Percentiles rank a stretch among this genome's conserved stretches.
phyloP scores from a whole-genome alignment of 2,888 invertebrate species.

The Panopea generosa region DNA sequence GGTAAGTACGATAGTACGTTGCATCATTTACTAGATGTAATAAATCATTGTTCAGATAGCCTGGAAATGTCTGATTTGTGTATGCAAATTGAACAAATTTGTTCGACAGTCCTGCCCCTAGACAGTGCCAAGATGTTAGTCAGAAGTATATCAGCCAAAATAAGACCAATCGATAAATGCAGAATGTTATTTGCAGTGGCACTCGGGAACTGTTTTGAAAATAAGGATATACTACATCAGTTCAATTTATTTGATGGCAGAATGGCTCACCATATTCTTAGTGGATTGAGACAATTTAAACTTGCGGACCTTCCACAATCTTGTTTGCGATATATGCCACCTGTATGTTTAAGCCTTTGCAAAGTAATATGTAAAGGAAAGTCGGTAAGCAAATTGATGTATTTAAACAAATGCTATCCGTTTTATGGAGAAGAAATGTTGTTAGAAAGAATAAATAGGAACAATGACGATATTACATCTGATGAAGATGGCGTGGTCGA shows the following conservation, averaged over 20 bases:
- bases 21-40: too few relatives aligned
- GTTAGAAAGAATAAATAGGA: not conserved
- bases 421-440: not conserved
- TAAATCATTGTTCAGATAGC: too few relatives aligned
- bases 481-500: too few relatives aligned
- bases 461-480: not conserved
- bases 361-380: not conserved
- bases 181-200: not conserved
- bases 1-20: too few relatives aligned
- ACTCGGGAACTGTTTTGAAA: constrained; percentile 4
- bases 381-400: not conserved
- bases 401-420: constrained; percentile 7
- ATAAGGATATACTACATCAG: not conserved
- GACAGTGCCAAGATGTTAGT: too few relatives aligned
- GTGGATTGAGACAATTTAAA: not conserved
- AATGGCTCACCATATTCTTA: not conserved
- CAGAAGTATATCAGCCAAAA: too few relatives aligned
- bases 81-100: too few relatives aligned
- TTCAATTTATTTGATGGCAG: not conserved
- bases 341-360: not conserved
- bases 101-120: too few relatives aligned
- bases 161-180: too few relatives aligned
- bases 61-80: too few relatives aligned
- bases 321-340: not conserved
- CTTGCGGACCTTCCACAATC: constrained; percentile 3